Conservation (phyloP, 2,888 invertebrate species). For the Thereva unica region DNA sequence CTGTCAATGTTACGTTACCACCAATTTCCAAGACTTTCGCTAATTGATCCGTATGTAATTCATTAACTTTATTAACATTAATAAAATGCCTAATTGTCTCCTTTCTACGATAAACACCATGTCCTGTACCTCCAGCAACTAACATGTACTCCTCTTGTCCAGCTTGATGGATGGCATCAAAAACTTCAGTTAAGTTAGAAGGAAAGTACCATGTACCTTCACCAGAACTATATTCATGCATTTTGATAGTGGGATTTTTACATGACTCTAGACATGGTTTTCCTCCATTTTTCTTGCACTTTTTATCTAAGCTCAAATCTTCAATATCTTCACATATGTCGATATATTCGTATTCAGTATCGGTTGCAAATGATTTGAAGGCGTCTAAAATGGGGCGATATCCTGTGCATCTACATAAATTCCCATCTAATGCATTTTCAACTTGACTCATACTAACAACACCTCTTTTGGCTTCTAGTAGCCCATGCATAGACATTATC, state of each 20-base stretch:
- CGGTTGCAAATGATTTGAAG: conserved; percentile 69
- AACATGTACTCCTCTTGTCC: conserved; percentile 3
- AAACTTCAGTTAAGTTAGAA: conserved; percentile 14
- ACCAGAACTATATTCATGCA: conserved; percentile 1
- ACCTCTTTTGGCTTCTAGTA: conserved; percentile 56
- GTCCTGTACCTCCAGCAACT: conserved; percentile 73
- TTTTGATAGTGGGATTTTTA: neutral
- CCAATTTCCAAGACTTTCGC: conserved; percentile 48
- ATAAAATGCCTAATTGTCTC: conserved; percentile 62
- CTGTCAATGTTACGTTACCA: conserved; percentile 60
- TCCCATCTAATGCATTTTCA: conserved; percentile 72
- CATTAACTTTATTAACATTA: conserved; percentile 65
- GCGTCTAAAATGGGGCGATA: conserved; percentile 73
- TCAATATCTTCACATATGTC: conserved; percentile 34
- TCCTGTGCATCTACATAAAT: conserved; percentile 75
- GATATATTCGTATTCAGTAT: conserved; percentile 54
- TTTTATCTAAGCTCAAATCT: conserved; percentile 21
- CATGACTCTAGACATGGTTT: conserved; percentile 12
- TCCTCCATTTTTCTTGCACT: neutral
- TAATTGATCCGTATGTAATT: conserved; percentile 60
- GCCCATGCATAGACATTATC: conserved; percentile 74
- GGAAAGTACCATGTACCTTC: conserved; percentile 29
- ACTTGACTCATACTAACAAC: conserved; percentile 63
- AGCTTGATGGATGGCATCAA: conserved; percentile 8
- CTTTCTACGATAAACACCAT: conserved; percentile 62